A percentile compares a stretch with the other conserved stretches of the same genome.
Evolutionary conservation across 2,113 vertebrate genomes (phyloP).

Genomic region (Gymnarchus niloticus): DNA sequence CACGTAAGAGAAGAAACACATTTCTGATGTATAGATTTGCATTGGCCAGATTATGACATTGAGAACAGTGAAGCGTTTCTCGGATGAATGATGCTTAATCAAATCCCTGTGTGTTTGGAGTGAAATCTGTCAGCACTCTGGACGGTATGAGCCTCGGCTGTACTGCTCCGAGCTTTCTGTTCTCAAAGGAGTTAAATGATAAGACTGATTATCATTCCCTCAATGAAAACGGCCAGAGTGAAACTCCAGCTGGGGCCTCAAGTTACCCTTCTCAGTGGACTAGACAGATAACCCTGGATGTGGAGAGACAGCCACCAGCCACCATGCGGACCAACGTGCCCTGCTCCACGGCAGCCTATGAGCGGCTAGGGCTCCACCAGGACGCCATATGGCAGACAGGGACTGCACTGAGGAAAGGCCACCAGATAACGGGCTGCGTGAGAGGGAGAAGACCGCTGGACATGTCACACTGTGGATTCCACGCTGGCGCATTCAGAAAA

Average conservation of each 20-base stretch:
- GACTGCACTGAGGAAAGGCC: neutral
- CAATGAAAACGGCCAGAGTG: neutral
- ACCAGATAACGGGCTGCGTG: too few species aligned
- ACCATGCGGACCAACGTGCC: neutral
- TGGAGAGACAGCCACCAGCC: too few species aligned
- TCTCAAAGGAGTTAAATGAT: neutral
- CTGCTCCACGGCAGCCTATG: neutral
- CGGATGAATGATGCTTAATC: constrained; percentile 1
- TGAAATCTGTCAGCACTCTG: neutral
- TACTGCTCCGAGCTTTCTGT: neutral
- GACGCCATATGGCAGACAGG: neutral
- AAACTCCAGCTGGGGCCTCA: neutral
- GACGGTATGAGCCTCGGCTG: neutral
- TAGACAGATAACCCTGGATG: neutral
- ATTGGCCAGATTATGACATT: neutral
- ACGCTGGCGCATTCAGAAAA: neutral
- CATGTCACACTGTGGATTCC: neutral
- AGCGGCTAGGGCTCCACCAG: neutral
- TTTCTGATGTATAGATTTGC: constrained; percentile 2
- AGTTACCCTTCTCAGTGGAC: neutral
- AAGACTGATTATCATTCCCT: neutral
- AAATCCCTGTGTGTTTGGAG: neutral
- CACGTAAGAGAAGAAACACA: neutral
- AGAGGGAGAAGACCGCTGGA: neutral
- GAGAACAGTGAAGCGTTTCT: constrained; percentile 6